phyloP scores from a whole-genome alignment of 2,888 invertebrate genomes.

The Pediacus dermestoides region DNA sequence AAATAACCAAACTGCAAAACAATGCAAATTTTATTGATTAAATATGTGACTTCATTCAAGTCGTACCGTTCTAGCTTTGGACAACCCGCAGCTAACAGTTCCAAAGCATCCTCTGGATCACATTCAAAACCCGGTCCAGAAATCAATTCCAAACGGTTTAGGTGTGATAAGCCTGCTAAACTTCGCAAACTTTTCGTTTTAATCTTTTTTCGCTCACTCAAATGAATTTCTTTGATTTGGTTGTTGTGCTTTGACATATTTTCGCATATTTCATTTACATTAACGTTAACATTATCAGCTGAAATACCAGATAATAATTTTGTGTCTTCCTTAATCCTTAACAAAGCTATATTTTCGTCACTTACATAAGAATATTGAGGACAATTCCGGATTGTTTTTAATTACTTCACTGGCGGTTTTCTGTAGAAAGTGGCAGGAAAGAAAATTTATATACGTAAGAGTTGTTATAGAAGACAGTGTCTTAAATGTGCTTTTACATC shows the following conservation, averaged over 20 bases:
- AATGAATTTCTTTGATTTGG: constrained; percentile 30
- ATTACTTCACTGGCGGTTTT: constrained; percentile 32
- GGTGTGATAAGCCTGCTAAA: constrained; percentile 33
- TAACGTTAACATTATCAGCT: constrained; percentile 36
- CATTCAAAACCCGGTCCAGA: constrained; percentile 33
- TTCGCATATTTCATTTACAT: constrained; percentile 36
- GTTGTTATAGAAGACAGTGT: constrained; percentile 27
- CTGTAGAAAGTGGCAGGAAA: constrained; percentile 34
- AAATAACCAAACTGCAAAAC: constrained; percentile 31
- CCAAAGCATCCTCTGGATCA: constrained; percentile 38
- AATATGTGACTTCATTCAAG: constrained; percentile 3
- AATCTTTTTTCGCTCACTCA: constrained; percentile 33
- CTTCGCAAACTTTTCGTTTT: constrained; percentile 33
- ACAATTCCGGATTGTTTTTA: constrained; percentile 31
- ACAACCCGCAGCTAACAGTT: constrained; percentile 38
- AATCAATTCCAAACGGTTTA: constrained; percentile 30
- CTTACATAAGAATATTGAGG: constrained; percentile 32
- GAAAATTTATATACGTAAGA: constrained; percentile 28
- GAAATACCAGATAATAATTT: constrained; percentile 16
- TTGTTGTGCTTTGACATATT: constrained; percentile 32
- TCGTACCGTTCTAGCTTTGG: constrained; percentile 34
- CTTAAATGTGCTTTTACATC: constrained; percentile 36
- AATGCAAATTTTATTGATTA: constrained; percentile 4
- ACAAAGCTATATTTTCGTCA: constrained; percentile 12
- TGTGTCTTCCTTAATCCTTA: background rate